A percentile compares a stretch with the other conserved stretches of the same genome.
Conservation (phyloP, 2,797 vertebrate genomes). For the Siniperca obscura region DNA sequence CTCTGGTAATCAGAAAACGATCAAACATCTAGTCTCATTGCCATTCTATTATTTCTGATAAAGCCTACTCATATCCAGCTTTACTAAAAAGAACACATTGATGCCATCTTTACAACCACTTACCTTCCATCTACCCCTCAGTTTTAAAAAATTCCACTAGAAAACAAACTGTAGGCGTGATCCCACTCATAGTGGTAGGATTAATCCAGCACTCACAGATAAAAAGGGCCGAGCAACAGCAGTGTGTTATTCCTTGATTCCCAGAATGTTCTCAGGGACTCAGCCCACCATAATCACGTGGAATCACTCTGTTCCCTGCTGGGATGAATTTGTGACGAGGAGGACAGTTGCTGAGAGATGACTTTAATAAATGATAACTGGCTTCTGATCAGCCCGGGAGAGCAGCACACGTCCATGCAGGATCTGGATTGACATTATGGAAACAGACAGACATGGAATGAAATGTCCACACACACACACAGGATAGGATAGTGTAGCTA, state of each 20-base stretch:
- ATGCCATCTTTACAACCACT: background rate
- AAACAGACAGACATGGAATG: slow-evolving; percentile 17
- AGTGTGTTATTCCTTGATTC: too few relatives aligned
- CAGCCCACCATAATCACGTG: slow-evolving; percentile 8
- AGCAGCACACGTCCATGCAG: background rate
- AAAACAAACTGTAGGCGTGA: background rate
- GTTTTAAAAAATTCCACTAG: too few relatives aligned
- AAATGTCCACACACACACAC: slow-evolving; percentile 23
- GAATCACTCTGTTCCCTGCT: slow-evolving; percentile 21
- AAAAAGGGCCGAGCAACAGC: too few relatives aligned
- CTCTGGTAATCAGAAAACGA: background rate
- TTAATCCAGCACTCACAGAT: too few relatives aligned
- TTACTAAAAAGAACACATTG: background rate
- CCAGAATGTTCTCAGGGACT: background rate
- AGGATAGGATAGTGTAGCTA: slow-evolving; percentile 5
- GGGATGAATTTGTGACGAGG: slow-evolving; percentile 34
- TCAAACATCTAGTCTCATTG: slow-evolving; percentile 1
- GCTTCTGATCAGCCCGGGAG: slow-evolving; percentile 21
- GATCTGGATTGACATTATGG: slow-evolving; percentile 3
- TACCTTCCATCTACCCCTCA: background rate
- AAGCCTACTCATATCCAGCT: background rate
- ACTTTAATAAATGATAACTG: slow-evolving; percentile 44
- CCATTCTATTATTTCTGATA: background rate
- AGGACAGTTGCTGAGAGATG: slow-evolving; percentile 28
- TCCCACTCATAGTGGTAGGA: background rate